These are phyloP conservation scores for Nothobranchius kuhntae DNA, from an alignment of 2,113 vertebrate species.

Conservation along the genomic window DNA sequence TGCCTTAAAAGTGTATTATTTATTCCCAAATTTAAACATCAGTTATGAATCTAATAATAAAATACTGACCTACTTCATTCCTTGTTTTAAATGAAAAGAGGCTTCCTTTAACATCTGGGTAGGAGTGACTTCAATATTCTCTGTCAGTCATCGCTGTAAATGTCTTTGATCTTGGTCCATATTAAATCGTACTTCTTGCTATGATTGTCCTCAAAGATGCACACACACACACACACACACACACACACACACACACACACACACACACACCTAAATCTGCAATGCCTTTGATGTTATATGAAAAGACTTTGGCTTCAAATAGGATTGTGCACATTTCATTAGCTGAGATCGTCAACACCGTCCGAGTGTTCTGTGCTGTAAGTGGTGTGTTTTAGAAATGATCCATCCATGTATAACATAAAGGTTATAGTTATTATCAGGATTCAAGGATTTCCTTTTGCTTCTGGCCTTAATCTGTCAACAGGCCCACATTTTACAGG, in stretches of 20 bases:
- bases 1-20: too few species aligned
- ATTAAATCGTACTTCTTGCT: constrained; percentile 39
- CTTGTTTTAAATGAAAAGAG: constrained; percentile 41
- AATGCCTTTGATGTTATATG: constrained; percentile 58
- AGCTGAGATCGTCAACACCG: constrained; percentile 49
- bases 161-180: constrained; percentile 53
- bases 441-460: constrained; percentile 75
- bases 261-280: constrained; percentile 27
- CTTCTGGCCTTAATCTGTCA: constrained; percentile 85
- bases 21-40: not conserved
- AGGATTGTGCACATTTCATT: constrained; percentile 47
- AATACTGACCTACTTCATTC: constrained; percentile 16
- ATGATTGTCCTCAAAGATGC: constrained; percentile 29
- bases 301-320: constrained; percentile 51
- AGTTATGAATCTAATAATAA: constrained; percentile 17
- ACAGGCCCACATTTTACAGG: constrained; percentile 85
- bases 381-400: constrained; percentile 52
- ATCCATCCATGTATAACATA: not conserved
- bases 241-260: constrained; percentile 2
- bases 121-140: constrained; percentile 36
- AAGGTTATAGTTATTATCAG: constrained; percentile 65
- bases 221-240: constrained; percentile 11
- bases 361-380: constrained; percentile 61
- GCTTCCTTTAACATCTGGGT: constrained; percentile 46
- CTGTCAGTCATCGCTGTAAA: constrained; percentile 55